phyloP scores from a whole-genome alignment of 2,113 vertebrate species.

The Balaeniceps rex region DNA sequence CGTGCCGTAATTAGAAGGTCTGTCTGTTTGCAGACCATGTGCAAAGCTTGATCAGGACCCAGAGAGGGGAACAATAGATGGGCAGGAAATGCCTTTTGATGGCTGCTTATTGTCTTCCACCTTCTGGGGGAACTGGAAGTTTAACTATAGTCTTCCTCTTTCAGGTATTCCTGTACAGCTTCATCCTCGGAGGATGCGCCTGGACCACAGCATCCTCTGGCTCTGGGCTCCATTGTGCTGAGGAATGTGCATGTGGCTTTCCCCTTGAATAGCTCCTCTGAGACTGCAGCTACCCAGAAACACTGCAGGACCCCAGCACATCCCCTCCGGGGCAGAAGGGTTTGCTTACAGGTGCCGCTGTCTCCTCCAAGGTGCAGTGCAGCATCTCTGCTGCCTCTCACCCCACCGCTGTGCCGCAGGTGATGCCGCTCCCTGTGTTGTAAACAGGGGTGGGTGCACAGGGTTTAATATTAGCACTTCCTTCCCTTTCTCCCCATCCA shows the following conservation, averaged over 20 bases:
- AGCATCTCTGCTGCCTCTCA: background rate
- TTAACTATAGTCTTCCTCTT: conserved; percentile 44
- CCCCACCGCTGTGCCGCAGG: background rate
- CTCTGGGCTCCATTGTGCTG: background rate
- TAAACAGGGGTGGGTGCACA: background rate
- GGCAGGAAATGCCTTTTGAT: conserved; percentile 47
- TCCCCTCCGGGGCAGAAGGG: background rate
- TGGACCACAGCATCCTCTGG: conserved; percentile 7
- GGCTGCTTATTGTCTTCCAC: conserved; percentile 49
- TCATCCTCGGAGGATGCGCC: background rate
- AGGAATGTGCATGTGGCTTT: conserved; percentile 38
- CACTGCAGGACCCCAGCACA: background rate
- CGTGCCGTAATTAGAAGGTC: background rate
- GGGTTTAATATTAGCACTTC: background rate
- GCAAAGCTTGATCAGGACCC: background rate
- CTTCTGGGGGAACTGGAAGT: conserved; percentile 55
- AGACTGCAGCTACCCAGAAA: background rate
- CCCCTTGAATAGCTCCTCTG: conserved; percentile 19
- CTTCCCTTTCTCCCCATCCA: background rate
- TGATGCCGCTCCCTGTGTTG: background rate
- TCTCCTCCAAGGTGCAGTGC: background rate
- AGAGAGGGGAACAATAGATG: conserved; percentile 14
- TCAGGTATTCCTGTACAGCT: conserved; percentile 28
- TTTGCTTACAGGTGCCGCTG: background rate
- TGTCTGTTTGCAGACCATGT: background rate